Evolutionary conservation across 35 echinoderm and acorn worm genomes (phyloP).

Genomic region (Anneissia japonica): DNA sequence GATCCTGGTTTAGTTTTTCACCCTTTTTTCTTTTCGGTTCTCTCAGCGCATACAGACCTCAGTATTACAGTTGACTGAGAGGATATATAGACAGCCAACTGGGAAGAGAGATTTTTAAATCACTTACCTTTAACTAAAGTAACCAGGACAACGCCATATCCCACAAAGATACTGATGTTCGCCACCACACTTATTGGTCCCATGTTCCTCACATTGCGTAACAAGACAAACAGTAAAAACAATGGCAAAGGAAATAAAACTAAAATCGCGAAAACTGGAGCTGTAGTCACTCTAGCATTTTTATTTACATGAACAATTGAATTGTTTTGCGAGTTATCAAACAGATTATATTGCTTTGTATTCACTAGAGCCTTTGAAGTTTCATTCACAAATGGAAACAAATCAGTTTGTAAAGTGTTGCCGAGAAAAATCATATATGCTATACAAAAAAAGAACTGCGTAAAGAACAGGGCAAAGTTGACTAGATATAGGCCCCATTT

Average conservation of each 20-base stretch:
- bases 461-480: conserved; percentile 60
- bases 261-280: conserved; percentile 27
- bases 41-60: no score
- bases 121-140: not conserved
- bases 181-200: conserved; percentile 72
- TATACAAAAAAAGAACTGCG: conserved; percentile 90
- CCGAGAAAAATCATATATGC: conserved; percentile 90
- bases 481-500: conserved; percentile 43
- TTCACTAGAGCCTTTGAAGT: not conserved
- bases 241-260: conserved; percentile 61
- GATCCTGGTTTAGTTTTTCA: no score
- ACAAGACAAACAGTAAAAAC: conserved; percentile 59
- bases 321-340: not conserved
- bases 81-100: no score
- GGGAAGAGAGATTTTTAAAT: no score
- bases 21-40: no score
- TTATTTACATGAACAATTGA: not conserved
- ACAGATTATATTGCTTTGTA: not conserved
- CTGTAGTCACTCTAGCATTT: not conserved
- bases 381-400: conserved; percentile 47
- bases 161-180: conserved; percentile 54
- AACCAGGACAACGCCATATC: conserved; percentile 2
- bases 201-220: conserved; percentile 56
- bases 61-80: no score
- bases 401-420: conserved; percentile 40